Evolutionary conservation across 2,888 invertebrate species (phyloP), one percentile per base, ranked within the genome.

Genomic region (Zonitis immaculata): DNA sequence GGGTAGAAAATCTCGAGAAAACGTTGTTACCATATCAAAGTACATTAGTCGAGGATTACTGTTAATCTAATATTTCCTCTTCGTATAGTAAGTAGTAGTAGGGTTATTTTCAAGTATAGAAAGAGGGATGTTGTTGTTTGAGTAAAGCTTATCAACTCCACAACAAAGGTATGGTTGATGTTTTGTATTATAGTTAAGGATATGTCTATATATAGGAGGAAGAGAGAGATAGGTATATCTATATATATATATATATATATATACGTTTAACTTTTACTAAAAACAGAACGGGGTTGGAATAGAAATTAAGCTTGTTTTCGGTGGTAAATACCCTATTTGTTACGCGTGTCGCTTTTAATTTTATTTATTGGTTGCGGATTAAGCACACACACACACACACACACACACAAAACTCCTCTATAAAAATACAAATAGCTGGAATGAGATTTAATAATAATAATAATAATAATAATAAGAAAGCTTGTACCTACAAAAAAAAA

Each of bases 41-140:
- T 67, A 68, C 68, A 73, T 73, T 70, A 72, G 66, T 64, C 67
- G 60, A 59, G 71, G 70, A 71, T 72, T 71, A 71, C 64, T 63
- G 65, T 68, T 72, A 71, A 72, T 70, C 72, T 68, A 69, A 70
- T 69, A 70, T 69, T 67, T 67, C 57, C 58, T 51, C 44, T 54
- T 47, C 47, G 51, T 54, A 54, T 51, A 14, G 32, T 7, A 6
- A 14, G 32, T 32, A 8, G 32, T 6, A 32, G n/a, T 52, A 45
- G 16, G 42, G 20, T 28, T 18, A 12, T n/a, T n/a, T n/a, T n/a
- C n/a, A n/a, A n/a, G n/a, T n/a, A n/a, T 30, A 44, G 43, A 30
- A 44, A 20, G 22, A 45, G 45, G 28, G 39, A 12, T 16, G 42
- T 27, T 32, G 35, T 39, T 14, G 45, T 16, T 8, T 44, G 26